These are phyloP conservation scores for Gymnothorax reevesii DNA, from an alignment of 2,797 vertebrate genomes.

Conservation along the genomic window DNA sequence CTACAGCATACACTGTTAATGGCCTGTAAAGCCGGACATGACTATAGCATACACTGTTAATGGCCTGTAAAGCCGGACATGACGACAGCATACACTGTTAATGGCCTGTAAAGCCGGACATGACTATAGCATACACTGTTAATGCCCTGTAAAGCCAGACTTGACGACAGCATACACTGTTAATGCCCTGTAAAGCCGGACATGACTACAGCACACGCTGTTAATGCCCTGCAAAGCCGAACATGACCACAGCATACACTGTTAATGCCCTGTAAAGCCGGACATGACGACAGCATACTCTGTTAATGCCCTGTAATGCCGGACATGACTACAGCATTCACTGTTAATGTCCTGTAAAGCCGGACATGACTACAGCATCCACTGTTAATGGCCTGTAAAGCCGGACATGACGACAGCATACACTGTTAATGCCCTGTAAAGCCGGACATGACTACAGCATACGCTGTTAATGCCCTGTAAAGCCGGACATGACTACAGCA, in stretches of 20 bases:
- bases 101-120: slow-evolving; percentile 1
- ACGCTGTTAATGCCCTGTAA: too few species aligned
- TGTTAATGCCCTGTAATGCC: background rate
- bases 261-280: background rate
- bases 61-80: background rate
- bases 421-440: too few species aligned
- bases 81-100: background rate
- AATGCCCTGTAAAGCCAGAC: background rate
- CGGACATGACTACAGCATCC: background rate
- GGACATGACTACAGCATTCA: background rate
- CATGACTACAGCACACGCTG: background rate
- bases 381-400: background rate
- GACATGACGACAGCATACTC: background rate
- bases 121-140: background rate
- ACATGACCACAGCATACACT: background rate
- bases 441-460: background rate
- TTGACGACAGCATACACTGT: background rate
- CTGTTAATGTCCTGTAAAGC: background rate
- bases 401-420: background rate
- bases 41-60: background rate
- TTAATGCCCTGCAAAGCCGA: background rate
- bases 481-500: background rate
- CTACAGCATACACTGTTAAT: background rate
- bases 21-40: slow-evolving; percentile 5
- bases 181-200: background rate